phyloP scores from a whole-genome alignment of 2,797 vertebrate genomes.

The Ctenosaura bakeri region DNA sequence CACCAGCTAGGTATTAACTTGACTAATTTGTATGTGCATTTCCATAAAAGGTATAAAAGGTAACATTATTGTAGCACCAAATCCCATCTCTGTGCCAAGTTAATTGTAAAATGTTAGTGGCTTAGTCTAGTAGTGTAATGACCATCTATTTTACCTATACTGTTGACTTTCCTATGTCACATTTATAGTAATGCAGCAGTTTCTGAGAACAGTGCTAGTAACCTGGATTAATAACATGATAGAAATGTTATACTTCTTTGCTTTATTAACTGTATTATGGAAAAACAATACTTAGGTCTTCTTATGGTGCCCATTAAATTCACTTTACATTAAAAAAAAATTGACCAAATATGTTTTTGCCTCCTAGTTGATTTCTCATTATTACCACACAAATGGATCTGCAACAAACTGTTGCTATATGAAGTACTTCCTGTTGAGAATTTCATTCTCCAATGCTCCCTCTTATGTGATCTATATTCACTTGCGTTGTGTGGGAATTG shows the following conservation, averaged over 20 bases:
- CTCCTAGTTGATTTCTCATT: neutral
- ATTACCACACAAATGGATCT: neutral
- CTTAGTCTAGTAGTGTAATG: neutral
- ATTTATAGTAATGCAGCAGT: neutral
- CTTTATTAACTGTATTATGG: conserved; percentile 28
- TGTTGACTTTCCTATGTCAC: neutral
- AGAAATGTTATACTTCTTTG: conserved; percentile 26
- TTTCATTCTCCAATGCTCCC: neutral
- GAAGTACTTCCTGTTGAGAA: neutral
- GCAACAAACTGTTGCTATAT: neutral
- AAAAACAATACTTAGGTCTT: neutral
- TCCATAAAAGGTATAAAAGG: neutral
- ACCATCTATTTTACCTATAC: conserved; percentile 1
- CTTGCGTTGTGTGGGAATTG: neutral
- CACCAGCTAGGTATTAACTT: too few species aligned
- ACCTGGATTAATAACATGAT: conserved; percentile 7
- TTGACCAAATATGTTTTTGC: neutral
- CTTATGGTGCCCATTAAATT: neutral
- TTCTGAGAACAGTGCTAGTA: neutral
- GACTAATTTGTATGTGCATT: neutral
- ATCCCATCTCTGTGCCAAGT: neutral
- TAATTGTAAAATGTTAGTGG: conserved; percentile 14
- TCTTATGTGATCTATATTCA: too few species aligned
- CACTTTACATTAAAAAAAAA: neutral
- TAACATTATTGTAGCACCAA: neutral